Conservation (phyloP, 2,888 invertebrate species). For the Aporophyla lueneburgensis region DNA sequence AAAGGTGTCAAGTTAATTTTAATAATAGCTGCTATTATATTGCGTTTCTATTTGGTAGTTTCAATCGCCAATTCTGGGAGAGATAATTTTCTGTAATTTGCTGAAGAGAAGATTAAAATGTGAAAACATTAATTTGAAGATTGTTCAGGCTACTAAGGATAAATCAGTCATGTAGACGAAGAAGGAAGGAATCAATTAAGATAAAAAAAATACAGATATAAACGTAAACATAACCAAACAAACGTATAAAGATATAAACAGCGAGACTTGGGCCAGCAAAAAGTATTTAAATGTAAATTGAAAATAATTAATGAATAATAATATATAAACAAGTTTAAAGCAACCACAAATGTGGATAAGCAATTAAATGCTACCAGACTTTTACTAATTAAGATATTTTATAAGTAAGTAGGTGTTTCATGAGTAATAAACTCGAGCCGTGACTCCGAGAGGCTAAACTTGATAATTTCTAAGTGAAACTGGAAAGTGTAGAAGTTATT, state of each 20-base stretch:
- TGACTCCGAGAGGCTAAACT: conserved; percentile 6
- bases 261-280: not conserved
- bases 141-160: not conserved
- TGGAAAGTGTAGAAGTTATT: conserved; percentile 36
- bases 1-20: conserved; percentile 55
- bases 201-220: not conserved
- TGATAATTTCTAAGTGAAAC: conserved; percentile 56
- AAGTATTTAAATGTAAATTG: not conserved
- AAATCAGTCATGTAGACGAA: not conserved
- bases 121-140: conserved; percentile 27
- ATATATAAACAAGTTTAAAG: not conserved
- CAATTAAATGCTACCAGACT: conserved; percentile 2
- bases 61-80: conserved; percentile 19
- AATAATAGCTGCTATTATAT: conserved; percentile 43
- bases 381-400: conserved; percentile 28
- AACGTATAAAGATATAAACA: not conserved
- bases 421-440: conserved; percentile 16
- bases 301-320: not conserved
- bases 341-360: not conserved
- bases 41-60: conserved; percentile 41
- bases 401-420: not conserved
- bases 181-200: not conserved
- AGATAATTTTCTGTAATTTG: conserved; percentile 28
- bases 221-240: not conserved
- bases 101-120: conserved; percentile 9